These are phyloP conservation scores for Amniataba percoides DNA, from an alignment of 2,797 vertebrate species.

Conservation along the genomic window DNA sequence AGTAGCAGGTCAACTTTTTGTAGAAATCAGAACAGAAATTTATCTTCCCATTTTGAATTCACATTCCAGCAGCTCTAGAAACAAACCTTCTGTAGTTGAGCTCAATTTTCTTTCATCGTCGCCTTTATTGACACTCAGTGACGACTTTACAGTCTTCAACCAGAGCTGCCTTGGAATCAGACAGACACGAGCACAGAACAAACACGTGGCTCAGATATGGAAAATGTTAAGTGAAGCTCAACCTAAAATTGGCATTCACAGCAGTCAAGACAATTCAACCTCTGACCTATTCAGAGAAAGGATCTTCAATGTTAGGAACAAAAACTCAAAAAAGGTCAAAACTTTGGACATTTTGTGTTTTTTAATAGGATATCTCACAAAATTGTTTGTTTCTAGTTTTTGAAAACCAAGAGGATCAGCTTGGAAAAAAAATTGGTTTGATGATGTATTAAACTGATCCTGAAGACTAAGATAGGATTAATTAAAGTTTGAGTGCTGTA, in stretches of 20 bases:
- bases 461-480: slow-evolving; percentile 1
- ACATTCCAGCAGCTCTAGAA: slow-evolving; percentile 27
- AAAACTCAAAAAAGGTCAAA: not conserved
- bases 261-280: slow-evolving; percentile 7
- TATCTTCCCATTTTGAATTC: not conserved
- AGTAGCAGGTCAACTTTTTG: not conserved
- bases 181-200: slow-evolving; percentile 8
- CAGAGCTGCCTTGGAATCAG: slow-evolving; percentile 58
- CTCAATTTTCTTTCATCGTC: slow-evolving; percentile 4
- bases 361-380: not conserved
- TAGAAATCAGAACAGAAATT: not conserved
- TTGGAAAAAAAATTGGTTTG: not conserved
- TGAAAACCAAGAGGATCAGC: not conserved
- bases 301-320: not conserved
- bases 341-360: not conserved
- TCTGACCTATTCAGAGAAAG: not conserved
- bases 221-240: not conserved
- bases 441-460: not conserved
- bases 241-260: not conserved
- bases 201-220: not conserved
- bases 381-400: not conserved
- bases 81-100: slow-evolving; percentile 5
- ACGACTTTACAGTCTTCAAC: slow-evolving; percentile 22
- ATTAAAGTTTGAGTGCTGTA: slow-evolving; percentile 10
- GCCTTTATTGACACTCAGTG: slow-evolving; percentile 27